Evolutionary conservation across 2,797 vertebrate species (phyloP).

Genomic region (Coccyzus lansbergi): DNA sequence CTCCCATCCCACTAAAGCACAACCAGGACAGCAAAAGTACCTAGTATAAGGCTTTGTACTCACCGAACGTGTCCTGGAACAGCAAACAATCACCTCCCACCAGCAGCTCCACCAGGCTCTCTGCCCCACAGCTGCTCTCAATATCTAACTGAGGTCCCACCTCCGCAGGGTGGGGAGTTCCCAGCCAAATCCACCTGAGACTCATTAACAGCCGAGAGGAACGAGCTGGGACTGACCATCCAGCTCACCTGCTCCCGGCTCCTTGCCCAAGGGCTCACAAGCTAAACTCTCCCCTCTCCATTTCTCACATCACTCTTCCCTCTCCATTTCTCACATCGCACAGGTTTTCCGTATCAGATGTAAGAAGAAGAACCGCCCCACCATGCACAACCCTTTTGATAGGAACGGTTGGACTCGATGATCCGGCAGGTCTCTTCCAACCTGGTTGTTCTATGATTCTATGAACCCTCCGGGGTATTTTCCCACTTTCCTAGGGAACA

Average conservation of each 20-base stretch:
- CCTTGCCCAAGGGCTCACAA: neutral
- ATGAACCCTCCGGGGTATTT: no score
- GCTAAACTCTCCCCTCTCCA: neutral
- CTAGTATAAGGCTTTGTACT: accelerated
- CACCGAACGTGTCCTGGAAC: accelerated
- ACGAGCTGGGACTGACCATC: neutral
- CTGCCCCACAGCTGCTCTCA: accelerated
- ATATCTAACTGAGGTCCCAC: neutral
- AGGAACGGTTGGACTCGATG: no score
- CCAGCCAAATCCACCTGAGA: neutral
- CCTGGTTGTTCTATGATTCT: no score
- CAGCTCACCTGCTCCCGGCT: neutral
- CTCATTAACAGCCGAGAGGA: no score
- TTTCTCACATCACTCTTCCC: neutral
- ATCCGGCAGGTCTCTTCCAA: no score
- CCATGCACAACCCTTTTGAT: accelerated
- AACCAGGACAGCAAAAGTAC: neutral
- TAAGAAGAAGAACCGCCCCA: neutral
- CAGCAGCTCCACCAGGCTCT: accelerated
- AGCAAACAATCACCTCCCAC: accelerated
- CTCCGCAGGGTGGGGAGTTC: neutral
- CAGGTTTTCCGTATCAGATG: accelerated
- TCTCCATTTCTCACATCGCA: neutral
- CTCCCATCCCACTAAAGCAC: accelerated
- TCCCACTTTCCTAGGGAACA: neutral